phyloP scores from a whole-genome alignment of 2,888 invertebrate species.

The Junonia oenone region DNA sequence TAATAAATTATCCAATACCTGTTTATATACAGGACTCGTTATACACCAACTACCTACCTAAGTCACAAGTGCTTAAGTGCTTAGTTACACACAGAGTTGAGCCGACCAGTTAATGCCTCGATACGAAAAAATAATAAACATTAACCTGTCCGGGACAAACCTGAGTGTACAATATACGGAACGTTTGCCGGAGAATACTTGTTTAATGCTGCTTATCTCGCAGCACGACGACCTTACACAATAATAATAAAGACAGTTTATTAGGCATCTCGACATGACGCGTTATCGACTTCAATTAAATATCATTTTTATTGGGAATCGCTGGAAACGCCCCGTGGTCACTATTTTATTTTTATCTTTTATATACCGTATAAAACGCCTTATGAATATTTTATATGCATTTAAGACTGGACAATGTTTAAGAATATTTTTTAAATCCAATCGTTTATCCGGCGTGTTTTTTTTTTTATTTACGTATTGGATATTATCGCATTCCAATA shows the following conservation, averaged over 20 bases:
- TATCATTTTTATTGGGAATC: slow-evolving; percentile 75
- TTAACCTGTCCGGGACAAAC: not conserved
- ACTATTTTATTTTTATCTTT: slow-evolving; percentile 47
- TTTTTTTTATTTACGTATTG: not conserved
- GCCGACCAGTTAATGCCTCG: not conserved
- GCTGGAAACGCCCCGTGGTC: slow-evolving; percentile 61
- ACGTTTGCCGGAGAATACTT: slow-evolving; percentile 18
- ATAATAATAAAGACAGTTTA: slow-evolving; percentile 75
- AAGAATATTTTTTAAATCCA: not conserved
- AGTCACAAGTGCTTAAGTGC: not conserved
- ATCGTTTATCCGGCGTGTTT: not conserved
- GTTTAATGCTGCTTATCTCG: slow-evolving; percentile 50
- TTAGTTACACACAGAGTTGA: not conserved
- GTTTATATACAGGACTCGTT: slow-evolving; percentile 13
- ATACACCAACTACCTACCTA: slow-evolving; percentile 1
- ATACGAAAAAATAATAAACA: not conserved
- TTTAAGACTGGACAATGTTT: slow-evolving; percentile 15
- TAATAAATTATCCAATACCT: slow-evolving; percentile 43
- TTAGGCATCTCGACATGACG: slow-evolving; percentile 65
- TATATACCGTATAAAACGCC: slow-evolving; percentile 32
- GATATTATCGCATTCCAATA: not conserved
- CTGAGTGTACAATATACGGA: slow-evolving; percentile 8
- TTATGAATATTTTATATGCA: slow-evolving; percentile 13
- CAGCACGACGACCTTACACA: slow-evolving; percentile 56
- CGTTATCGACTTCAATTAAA: slow-evolving; percentile 76